phyloP scores from a whole-genome alignment of 2,888 invertebrate genomes.

The Drosophila austrosaltans region DNA sequence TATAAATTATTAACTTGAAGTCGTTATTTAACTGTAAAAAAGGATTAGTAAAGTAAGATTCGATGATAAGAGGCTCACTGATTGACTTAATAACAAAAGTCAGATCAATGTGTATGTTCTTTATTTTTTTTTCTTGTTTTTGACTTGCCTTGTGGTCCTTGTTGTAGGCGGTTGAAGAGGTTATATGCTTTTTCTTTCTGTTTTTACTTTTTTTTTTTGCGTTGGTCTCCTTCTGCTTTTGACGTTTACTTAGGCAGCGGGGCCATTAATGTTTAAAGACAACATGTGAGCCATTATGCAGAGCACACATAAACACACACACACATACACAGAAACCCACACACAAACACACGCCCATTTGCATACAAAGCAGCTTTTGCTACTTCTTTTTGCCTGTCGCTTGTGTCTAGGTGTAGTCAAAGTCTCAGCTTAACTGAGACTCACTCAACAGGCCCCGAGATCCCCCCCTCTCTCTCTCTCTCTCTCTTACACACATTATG shows the following conservation, averaged over 20 bases:
- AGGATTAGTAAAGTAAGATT: too few relatives aligned
- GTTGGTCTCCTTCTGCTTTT: neutral
- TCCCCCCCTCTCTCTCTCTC: neutral
- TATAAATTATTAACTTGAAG: too few relatives aligned
- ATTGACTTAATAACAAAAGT: conserved; percentile 10
- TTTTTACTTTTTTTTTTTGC: neutral
- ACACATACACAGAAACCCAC: neutral
- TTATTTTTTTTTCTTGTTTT: too few relatives aligned
- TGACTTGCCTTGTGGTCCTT: neutral
- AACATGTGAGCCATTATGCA: conserved; percentile 17
- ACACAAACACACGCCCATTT: conserved; percentile 9
- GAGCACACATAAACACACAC: conserved; percentile 9
- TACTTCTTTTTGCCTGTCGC: neutral
- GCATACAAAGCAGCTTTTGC: conserved; percentile 13
- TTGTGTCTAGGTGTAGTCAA: conserved; percentile 12
- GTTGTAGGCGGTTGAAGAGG: neutral
- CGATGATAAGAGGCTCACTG: neutral
- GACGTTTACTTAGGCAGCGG: conserved; percentile 1
- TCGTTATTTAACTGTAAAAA: too few relatives aligned
- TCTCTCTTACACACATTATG: neutral
- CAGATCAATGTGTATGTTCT: neutral
- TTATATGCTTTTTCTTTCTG: neutral
- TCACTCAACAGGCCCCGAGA: neutral
- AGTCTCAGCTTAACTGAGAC: conserved; percentile 11
- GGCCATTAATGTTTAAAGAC: conserved; percentile 13